phyloP scores from a whole-genome alignment of 1,140 invertebrate genomes.

The Drosophila sp. region DNA sequence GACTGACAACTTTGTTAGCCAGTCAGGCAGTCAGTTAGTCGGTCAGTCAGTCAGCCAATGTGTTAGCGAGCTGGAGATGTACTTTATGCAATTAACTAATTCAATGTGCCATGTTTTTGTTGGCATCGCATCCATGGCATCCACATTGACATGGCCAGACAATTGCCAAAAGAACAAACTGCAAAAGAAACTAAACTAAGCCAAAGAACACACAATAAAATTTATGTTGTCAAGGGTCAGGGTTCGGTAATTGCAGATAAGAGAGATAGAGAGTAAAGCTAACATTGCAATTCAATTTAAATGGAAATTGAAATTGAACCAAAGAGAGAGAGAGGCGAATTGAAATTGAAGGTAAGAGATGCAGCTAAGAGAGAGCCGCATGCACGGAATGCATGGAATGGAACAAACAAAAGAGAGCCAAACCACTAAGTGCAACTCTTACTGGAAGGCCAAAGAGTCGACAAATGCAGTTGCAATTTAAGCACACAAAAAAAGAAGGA shows the following conservation, averaged over 20 bases:
- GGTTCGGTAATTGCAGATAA: slow-evolving; percentile 31
- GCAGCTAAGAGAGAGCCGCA: neutral
- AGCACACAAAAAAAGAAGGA: slow-evolving; percentile 19
- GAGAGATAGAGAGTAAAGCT: slow-evolving; percentile 15
- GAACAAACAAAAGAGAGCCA: slow-evolving; percentile 6
- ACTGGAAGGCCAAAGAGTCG: slow-evolving; percentile 46
- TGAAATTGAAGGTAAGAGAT: slow-evolving; percentile 14
- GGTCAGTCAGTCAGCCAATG: neutral
- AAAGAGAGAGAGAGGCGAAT: slow-evolving; percentile 3
- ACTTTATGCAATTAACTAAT: slow-evolving; percentile 77
- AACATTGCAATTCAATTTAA: neutral
- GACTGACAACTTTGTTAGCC: slow-evolving; percentile 56
- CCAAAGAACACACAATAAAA: slow-evolving; percentile 53
- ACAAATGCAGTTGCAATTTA: slow-evolving; percentile 31
- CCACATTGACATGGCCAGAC: slow-evolving; percentile 10
- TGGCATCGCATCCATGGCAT: slow-evolving; percentile 1
- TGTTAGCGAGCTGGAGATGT: slow-evolving; percentile 18
- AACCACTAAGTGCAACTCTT: slow-evolving; percentile 22
- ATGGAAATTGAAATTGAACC: slow-evolving; percentile 24
- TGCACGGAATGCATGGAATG: slow-evolving; percentile 49
- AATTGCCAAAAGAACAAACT: slow-evolving; percentile 25
- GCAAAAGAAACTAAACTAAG: slow-evolving; percentile 26
- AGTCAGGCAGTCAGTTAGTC: slow-evolving; percentile 42
- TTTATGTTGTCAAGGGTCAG: slow-evolving; percentile 71
- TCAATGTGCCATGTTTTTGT: slow-evolving; percentile 58